Conservation (phyloP, 2,797 vertebrate genomes). For the Scolopax rusticola region DNA sequence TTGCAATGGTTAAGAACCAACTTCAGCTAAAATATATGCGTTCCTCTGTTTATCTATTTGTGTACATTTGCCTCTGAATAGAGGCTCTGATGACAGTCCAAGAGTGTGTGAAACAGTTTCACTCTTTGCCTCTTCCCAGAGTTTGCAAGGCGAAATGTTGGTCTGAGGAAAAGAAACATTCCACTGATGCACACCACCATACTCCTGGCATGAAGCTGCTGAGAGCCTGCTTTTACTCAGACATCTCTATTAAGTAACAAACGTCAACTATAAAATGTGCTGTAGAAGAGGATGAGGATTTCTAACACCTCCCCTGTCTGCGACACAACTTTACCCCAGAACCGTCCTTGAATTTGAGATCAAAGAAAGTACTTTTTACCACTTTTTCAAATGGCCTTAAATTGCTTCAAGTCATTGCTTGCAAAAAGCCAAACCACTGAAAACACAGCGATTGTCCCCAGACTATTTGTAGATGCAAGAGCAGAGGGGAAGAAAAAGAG, state of each 20-base stretch:
- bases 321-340: not conserved
- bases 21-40: not conserved
- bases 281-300: not conserved
- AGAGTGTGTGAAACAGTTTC: not conserved
- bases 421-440: not conserved
- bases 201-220: not conserved
- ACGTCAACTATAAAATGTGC: not conserved
- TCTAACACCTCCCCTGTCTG: not conserved
- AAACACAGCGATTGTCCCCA: not conserved
- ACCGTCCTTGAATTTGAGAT: not conserved
- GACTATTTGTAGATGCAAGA: not conserved
- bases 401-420: not conserved
- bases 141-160: not conserved
- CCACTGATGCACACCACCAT: not conserved
- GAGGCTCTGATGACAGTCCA: not conserved
- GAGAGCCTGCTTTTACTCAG: not conserved
- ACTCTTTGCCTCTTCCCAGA: not conserved
- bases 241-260: constrained; percentile 3
- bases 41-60: not conserved
- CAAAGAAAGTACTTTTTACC: not conserved
- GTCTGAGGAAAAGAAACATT: constrained; percentile 19
- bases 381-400: not conserved
- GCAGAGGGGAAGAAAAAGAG: not conserved
- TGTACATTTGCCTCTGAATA: not conserved
- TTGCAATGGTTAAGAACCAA: not conserved